Evolutionary conservation across 2,797 vertebrate genomes (phyloP).

Genomic region (Columba guinea): DNA sequence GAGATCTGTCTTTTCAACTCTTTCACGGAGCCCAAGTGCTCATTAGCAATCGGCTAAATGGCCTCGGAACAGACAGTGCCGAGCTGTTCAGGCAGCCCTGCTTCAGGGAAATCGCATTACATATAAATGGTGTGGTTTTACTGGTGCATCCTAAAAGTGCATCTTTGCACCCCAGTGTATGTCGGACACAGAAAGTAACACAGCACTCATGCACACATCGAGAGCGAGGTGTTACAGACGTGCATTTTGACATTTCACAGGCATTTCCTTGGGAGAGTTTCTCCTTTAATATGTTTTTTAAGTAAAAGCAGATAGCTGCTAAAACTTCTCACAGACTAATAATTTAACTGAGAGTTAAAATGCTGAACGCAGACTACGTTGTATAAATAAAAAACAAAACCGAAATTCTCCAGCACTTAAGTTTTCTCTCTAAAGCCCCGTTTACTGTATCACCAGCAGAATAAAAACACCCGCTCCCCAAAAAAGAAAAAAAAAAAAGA

Average conservation of each 20-base stretch:
- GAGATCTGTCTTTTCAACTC: background rate
- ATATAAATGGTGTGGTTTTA: background rate
- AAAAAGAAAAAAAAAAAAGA: background rate
- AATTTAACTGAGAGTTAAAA: background rate
- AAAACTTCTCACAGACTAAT: background rate
- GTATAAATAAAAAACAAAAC: background rate
- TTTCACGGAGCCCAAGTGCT: background rate
- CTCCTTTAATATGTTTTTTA: background rate
- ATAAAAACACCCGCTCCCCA: too few species aligned
- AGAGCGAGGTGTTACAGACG: rapidly evolving
- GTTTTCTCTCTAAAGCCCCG: background rate
- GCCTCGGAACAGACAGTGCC: background rate
- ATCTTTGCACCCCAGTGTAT: background rate
- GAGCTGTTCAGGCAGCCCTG: background rate
- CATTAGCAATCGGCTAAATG: background rate
- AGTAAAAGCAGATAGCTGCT: background rate
- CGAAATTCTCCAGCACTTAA: background rate
- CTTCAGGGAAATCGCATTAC: background rate
- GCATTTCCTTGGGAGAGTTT: background rate
- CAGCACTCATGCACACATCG: rapidly evolving
- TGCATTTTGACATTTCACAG: background rate
- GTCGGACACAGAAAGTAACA: background rate
- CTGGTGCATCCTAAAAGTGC: background rate
- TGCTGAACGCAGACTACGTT: background rate
- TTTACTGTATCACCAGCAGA: background rate